Evolutionary conservation across 2,797 vertebrate species (phyloP), one percentile per base, ranked within the genome.

Genomic region (Dromococcyx pavoninus): DNA sequence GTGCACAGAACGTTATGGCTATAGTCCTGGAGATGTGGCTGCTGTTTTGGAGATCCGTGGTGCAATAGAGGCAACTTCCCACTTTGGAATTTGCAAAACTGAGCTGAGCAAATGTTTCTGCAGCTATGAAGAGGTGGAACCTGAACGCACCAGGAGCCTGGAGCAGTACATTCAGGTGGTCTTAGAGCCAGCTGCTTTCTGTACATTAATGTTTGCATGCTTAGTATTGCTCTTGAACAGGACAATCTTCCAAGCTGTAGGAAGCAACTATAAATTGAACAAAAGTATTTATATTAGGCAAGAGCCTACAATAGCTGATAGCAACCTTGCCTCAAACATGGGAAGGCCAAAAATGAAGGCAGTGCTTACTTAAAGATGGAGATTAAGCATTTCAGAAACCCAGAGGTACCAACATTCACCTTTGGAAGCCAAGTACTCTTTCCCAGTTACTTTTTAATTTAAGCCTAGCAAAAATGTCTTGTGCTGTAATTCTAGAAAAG

Each of bases 161-260:
- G 87, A 97, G 71, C 98, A 98, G 89, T 99, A 99, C 46, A 37
- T 99, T 65, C 98, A 98, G 98, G 98, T 99, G 94, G 95, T 86
- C 62, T 35, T 32, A 32, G 57, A 53, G 22, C 28, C 72, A 50
- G 19, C 44, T 92, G 43, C 71, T 75, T 65, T 35, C 85, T 37
- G 10, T 35, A 30, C 32, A 1, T 50, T 19, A 10, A 33, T 50
- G 43, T 65, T 19, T 77, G 37, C n/a, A 5, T 44, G 58, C 23
- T 86, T 64, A 23, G 11, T 27, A 6, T 91, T 78, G 43, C 60
- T 56, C 48, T 81, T 23, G 41, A 81, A 43, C 7, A 61, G 79
- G 44, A 30, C 2, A 2, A 33, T 62, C 35, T 73, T 70, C 35
- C 57, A 57, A 37, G 27, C 28, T 32, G 51, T 18, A 8, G 5